Evolutionary conservation across 2,888 invertebrate genomes (phyloP), one percentile per base, ranked within the genome.

Genomic region (Coremacera marginata): DNA sequence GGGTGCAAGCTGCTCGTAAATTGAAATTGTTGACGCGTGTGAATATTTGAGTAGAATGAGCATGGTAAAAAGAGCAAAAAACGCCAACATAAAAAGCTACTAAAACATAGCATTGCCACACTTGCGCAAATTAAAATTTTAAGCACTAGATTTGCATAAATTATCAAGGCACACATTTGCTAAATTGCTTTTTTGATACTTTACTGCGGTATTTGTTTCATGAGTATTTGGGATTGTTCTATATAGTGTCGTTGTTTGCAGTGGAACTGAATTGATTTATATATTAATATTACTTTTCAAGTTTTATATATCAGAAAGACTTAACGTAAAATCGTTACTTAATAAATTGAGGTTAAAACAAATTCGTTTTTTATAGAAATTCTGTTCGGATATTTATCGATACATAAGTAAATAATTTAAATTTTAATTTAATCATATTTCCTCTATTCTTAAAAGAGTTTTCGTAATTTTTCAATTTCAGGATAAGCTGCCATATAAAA

Each of bases 401-500:
- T 31, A 31, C 31, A 31, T 31, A 31, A 31, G n/a, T n/a, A n/a
- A n/a, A n/a, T n/a, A 31, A 31, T 5, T 31, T 31, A 31, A 31
- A 4, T 31, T 31, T 31, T 31, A 31, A 31, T 31, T n/a, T n/a
- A n/a, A n/a, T n/a, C n/a, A n/a, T n/a, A n/a, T n/a, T n/a, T n/a
- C n/a, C n/a, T n/a, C n/a, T 16, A 5, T 16, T 62, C 70, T 75
- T 68, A 19, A 34, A 34, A 55, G 44, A 55, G 44, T 78, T 67
- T n/a, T 19, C 52, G 49, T 52, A 71, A 27, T 76, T 70, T 78
- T 75, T 75, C 72, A 70, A 67, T 84, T 81, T 34, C 83, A 89
- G 88, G 88, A 89, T 78, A 89, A 89, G 80, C 85, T 85, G 76
- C 83, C 85, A 63, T 90, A 90, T 78, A 90, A 89, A 86, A 89